Conservation (phyloP, 2,888 invertebrate genomes). For the Carcina quercana region DNA sequence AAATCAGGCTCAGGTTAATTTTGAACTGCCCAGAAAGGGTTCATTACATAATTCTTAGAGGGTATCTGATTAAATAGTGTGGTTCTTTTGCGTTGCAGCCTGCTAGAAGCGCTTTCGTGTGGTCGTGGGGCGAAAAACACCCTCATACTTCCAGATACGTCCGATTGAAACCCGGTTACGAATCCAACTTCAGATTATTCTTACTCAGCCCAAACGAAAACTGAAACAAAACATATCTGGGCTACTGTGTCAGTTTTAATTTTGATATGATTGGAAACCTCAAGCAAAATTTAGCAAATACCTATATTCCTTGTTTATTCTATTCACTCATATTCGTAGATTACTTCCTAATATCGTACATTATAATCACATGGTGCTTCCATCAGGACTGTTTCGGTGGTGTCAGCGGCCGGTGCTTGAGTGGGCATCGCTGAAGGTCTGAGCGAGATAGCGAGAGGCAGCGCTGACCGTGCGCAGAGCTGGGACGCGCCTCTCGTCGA, state of each 20-base stretch:
- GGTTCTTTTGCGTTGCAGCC: no score
- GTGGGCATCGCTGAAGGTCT: conserved; percentile 73
- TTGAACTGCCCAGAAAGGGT: no score
- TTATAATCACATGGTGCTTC: conserved; percentile 44
- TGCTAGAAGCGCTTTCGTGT: no score
- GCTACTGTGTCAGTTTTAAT: background rate
- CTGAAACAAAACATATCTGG: background rate
- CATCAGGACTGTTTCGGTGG: conserved; percentile 50
- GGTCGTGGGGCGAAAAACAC: no score
- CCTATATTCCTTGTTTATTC: background rate
- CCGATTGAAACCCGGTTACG: no score
- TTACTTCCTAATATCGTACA: conserved; percentile 34
- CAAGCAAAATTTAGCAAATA: background rate
- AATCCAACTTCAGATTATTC: no score
- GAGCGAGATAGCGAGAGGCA: conserved; percentile 84
- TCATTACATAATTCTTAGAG: no score
- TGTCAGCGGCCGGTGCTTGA: conserved; percentile 39
- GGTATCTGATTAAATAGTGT: no score
- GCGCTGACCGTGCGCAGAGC: conserved; percentile 80
- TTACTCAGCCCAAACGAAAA: no score
- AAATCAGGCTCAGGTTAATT: no score
- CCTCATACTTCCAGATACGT: no score
- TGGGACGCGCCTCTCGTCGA: conserved; percentile 81
- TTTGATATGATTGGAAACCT: background rate
- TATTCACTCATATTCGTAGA: background rate